Evolutionary conservation across 1,140 invertebrate species (phyloP), one percentile per base, ranked within the genome.

Genomic region (Pogonus chalceus): DNA sequence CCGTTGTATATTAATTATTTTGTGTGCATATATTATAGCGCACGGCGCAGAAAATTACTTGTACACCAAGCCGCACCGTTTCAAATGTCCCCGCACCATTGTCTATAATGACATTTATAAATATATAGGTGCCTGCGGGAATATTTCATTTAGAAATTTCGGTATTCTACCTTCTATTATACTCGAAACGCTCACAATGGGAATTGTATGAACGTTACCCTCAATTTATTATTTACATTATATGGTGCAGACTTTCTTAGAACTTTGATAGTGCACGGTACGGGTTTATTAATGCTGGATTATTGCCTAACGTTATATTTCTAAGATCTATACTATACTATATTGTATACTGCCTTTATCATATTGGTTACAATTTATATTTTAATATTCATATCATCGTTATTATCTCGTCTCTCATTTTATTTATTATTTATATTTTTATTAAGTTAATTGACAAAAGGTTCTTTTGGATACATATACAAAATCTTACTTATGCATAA

Each of bases 171-270:
- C 26, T 43, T 18, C 37, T 43, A 43, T 43, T 43, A 43, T 43
- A 4, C 37, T 18, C 9, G 9, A 16, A 43, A 43, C 18, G 37
- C 37, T 43, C 37, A 43, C 37, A 43, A 43, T 10, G 37, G 7
- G 37, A 43, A 43, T 43, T 43, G 37, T 43, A 18, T 43, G 37
- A 43, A 43, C 37, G 18, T 43, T 43, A 18, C 37, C 37, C 37
- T 43, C 37, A 43, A 43, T 43, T 43, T 43, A 43, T 43, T 43
- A 43, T 43, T 43, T 43, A 43, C 37, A 43, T 43, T 43, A 43
- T 43, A 7, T 14, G n/a, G n/a, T 14, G 14, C 26, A 31, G 26
- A 31, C 26, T n/a, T n/a, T n/a, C 26, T 31, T 7, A 31, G 26
- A 31, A 31, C 26, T 31, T 14, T 31, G 26, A 31, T 31, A 31